Base-by-base conservation (phyloP, 2,113 vertebrate species). In the Arothron firmamentum region DNA sequence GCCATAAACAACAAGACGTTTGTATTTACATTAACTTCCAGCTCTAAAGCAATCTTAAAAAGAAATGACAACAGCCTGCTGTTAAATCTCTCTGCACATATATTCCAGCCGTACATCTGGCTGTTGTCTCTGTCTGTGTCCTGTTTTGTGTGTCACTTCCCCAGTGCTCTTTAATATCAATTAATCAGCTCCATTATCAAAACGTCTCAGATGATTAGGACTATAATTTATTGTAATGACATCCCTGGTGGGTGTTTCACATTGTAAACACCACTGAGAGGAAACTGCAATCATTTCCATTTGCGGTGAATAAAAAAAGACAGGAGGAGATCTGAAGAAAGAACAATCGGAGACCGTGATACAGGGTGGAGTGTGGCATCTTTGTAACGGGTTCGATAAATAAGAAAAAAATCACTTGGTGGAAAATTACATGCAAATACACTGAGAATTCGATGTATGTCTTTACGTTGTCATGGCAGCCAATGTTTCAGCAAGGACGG, bases 161-260 rank as follows among this genome's bases (percentile, higher is more conserved):
- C 62, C 16, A 25, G 54, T 47, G 68, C 19, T 59, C 19, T 52
- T 50, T 52, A 59, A 68, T 74, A 68, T 79, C 47, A 47, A 15
- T 56, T 68, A 70, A 75, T 81, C 66, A 72, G 48, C 56, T 65
- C 57, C 62, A 60, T 79, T 77, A 81, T 78, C 54, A 45, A 77
- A 75, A 71, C 65, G 67, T 74, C 61, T 74, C n/a, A 54, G 61
- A 67, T 74, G 70, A 87, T 83, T 81, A 78, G 51, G 69, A 60
- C 54, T 57, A 19, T 58, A 50, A 80, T 84, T 82, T 54, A 38
- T 60, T 51, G 18, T 72, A 52, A 79, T 75, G 51, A 74, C 75
- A 77, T 79, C 81, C 63, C 72, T 55, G 15, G 52, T 43, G 55
- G 68, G 67, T 73, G 70, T 56, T 71, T 72, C 59, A 64, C 73